These are phyloP conservation scores for Rhegmatorhina hoffmannsi DNA, from an alignment of 2,113 vertebrate species.

Conservation along the genomic window DNA sequence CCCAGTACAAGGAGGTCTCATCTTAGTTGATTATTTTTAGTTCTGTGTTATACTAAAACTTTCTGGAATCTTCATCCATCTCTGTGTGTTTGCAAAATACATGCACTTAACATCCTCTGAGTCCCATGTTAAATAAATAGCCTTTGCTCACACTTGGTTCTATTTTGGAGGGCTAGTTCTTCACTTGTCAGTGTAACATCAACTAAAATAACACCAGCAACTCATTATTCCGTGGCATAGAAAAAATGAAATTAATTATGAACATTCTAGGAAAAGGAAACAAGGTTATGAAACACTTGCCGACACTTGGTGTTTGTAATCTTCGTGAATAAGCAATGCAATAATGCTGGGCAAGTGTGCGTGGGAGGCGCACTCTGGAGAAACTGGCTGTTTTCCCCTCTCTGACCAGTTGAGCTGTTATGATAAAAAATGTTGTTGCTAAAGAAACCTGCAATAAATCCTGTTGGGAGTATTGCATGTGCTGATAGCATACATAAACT, in stretches of 20 bases:
- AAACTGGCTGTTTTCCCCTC: slow-evolving; percentile 50
- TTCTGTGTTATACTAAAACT: neutral
- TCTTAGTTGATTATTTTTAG: neutral
- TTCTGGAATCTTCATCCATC: slow-evolving; percentile 5
- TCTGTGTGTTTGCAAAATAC: neutral
- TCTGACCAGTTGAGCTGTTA: slow-evolving; percentile 55
- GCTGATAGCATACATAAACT: slow-evolving; percentile 66
- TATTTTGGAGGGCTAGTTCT: neutral
- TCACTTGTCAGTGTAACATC: neutral
- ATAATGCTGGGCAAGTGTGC: slow-evolving; percentile 27
- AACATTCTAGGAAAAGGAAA: slow-evolving; percentile 56
- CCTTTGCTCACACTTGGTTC: neutral
- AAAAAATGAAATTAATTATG: slow-evolving; percentile 36
- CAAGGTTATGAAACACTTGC: slow-evolving; percentile 61
- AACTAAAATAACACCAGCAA: neutral
- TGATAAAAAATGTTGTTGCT: slow-evolving; percentile 71
- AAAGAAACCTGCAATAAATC: slow-evolving; percentile 69
- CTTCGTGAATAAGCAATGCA: slow-evolving; percentile 24
- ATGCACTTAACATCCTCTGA: neutral
- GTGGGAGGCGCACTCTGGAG: slow-evolving; percentile 36
- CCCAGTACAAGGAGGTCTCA: neutral
- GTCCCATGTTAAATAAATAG: neutral
- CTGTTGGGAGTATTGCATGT: slow-evolving; percentile 42
- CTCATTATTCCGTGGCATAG: neutral
- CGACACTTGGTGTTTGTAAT: slow-evolving; percentile 38